Percentiles rank a stretch among this genome's conserved stretches.
These are phyloP conservation scores for Siniperca undulata DNA, from an alignment of 2,797 vertebrate species.

Conservation along the genomic window DNA sequence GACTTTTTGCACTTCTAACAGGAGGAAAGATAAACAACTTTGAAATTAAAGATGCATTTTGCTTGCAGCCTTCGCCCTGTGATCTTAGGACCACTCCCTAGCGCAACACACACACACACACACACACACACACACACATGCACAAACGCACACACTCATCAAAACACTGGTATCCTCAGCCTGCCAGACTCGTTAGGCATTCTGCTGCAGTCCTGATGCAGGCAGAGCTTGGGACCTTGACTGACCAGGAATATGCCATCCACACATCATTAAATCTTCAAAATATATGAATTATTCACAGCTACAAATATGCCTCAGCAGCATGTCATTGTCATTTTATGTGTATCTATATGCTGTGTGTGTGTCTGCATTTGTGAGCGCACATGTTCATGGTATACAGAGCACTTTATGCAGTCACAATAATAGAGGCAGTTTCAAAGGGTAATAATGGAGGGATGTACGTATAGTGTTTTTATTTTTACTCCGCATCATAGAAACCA, in stretches of 20 bases:
- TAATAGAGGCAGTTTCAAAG: neutral
- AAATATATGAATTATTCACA: slow-evolving; percentile 83
- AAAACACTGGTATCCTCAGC: slow-evolving; percentile 41
- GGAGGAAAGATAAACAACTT: slow-evolving; percentile 68
- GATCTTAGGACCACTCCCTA: slow-evolving; percentile 57
- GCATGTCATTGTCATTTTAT: slow-evolving; percentile 49
- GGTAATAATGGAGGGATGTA: neutral
- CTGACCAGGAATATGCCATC: slow-evolving; percentile 70
- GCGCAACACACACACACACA: neutral
- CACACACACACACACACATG: slow-evolving; percentile 14
- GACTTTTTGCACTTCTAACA: slow-evolving; percentile 58
- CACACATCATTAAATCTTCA: slow-evolving; percentile 80
- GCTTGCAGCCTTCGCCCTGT: slow-evolving; percentile 62
- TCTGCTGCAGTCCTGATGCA: slow-evolving; percentile 66
- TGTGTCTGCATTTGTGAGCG: slow-evolving; percentile 10
- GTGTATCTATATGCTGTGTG: slow-evolving; percentile 10
- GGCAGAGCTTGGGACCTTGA: slow-evolving; percentile 69
- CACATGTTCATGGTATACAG: neutral
- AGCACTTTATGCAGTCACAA: slow-evolving; percentile 30
- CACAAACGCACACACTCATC: slow-evolving; percentile 15
- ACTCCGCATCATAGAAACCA: neutral
- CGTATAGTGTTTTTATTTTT: neutral
- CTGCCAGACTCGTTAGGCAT: slow-evolving; percentile 69
- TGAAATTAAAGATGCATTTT: slow-evolving; percentile 78
- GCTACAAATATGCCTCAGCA: slow-evolving; percentile 63